A percentile compares a stretch with the other conserved stretches of the same genome.
Conservation (phyloP, 1,140 invertebrate genomes). For the Panagrolaimus sp. region DNA sequence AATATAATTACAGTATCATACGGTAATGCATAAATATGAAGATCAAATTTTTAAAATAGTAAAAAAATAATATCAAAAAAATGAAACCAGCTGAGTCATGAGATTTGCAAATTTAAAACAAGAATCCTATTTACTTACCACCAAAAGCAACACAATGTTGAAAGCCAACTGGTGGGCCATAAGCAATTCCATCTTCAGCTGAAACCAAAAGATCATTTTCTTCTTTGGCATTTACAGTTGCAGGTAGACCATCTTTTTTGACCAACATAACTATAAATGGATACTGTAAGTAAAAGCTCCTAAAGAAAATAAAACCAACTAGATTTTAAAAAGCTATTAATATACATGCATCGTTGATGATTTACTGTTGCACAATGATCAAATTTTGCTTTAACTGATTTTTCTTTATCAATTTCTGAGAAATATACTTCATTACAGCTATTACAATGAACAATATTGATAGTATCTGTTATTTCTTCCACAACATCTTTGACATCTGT, state of each 20-base stretch:
- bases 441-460: neutral
- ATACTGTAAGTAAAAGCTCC: neutral
- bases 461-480: neutral
- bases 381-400: too few relatives aligned
- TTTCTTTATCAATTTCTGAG: neutral
- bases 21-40: too few relatives aligned
- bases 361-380: too few relatives aligned
- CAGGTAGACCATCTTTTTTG: neutral
- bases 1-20: too few relatives aligned
- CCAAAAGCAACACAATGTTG: constrained; percentile 9
- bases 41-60: neutral
- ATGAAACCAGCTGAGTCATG: too few relatives aligned
- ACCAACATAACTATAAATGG: neutral
- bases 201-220: neutral
- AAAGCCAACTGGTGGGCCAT: constrained; percentile 7
- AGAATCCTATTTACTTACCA: neutral
- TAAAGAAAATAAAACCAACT: too few relatives aligned
- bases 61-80: neutral
- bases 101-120: too few relatives aligned
- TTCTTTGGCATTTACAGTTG: neutral
- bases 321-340: too few relatives aligned
- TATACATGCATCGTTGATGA: neutral
- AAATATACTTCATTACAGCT: constrained; percentile 5
- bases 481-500: neutral
- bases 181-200: neutral